A percentile compares a stretch with the other conserved stretches of the same genome.
phyloP scores from a whole-genome alignment of 2,888 invertebrate species.

The Slavum lentiscoides region DNA sequence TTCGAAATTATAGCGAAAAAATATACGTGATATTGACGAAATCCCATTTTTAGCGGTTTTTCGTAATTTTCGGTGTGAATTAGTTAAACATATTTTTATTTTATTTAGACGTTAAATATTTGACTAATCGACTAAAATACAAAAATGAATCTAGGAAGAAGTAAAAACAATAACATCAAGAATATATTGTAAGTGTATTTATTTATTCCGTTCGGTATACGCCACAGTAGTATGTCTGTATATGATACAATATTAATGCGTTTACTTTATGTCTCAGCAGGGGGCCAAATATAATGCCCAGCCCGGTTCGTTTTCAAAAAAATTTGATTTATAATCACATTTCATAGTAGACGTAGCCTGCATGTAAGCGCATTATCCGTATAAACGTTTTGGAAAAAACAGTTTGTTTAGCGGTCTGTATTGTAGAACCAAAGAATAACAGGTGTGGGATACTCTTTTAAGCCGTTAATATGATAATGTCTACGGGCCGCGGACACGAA shows the following conservation, averaged over 20 bases:
- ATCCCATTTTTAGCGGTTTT: too few species aligned
- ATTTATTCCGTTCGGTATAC: too few species aligned
- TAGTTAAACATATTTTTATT: too few species aligned
- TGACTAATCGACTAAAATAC: too few species aligned
- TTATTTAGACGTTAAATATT: too few species aligned
- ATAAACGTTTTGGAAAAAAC: not conserved
- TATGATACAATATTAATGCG: too few species aligned
- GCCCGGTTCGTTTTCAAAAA: not conserved
- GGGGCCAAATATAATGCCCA: not conserved
- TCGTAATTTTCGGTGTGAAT: too few species aligned
- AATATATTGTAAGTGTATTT: too few species aligned
- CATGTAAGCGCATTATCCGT: not conserved
- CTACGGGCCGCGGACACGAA: not conserved
- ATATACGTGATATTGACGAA: too few species aligned
- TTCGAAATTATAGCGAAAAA: too few species aligned
- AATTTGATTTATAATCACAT: conserved; percentile 2
- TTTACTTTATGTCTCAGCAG: not conserved
- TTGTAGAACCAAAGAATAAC: not conserved
- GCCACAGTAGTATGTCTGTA: not conserved
- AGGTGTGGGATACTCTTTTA: not conserved
- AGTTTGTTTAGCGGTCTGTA: not conserved
- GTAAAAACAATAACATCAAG: too few species aligned
- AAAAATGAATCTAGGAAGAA: too few species aligned
- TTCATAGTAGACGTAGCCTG: not conserved
- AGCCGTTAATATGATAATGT: not conserved